Base-by-base conservation (phyloP, 1,140 invertebrate species). In the Drosophila ananassae region DNA sequence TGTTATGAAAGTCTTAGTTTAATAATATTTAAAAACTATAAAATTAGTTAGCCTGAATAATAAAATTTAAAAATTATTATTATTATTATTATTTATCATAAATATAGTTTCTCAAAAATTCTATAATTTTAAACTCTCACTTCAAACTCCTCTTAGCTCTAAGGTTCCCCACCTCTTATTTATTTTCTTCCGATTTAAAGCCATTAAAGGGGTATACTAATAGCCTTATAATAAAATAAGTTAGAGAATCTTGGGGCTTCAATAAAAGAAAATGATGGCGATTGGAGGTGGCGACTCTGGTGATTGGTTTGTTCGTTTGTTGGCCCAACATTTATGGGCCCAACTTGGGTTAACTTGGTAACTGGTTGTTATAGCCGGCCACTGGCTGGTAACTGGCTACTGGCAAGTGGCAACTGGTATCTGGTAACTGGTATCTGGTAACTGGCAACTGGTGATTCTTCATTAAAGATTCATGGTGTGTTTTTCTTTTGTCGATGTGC, bases 381-480 rank as follows among this genome's bases (percentile, higher is more conserved):
- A 32, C 32, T 32, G 32, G 32, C 6, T 28, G 6, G 25, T 48
- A 61, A 7, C 24, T 22, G 54, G 39, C 46, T n/a, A 9, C 51
- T 41, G 25, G 58, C 28, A 17, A n/a, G 22, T 53, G 51, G 60
- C 55, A 44, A 55, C 37, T 60, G 48, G 58, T 17, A 30, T 1
- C 22, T 41, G 53, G 34, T 28, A 30, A 21, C 24, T 57, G 50
- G 60, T 55, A 47, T 13, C 28, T 62, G 51, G 59, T 22, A 34
- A 3, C 24, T 46, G 54, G 41, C 22, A 22, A 39, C 55, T 44
- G 52, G 66, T 79, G 60, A 89, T 89, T 89, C 84, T 89, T 89
- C 84, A 89, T 89, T 89, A 89, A 84, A 89, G 84, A 89, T 89
- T 89, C 84, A 89, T 89, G 80, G 79, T 75, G 84, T 89, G 84